Evolutionary conservation across 2,888 invertebrate species (phyloP).

Genomic region (Euspilapteryx auroguttella): DNA sequence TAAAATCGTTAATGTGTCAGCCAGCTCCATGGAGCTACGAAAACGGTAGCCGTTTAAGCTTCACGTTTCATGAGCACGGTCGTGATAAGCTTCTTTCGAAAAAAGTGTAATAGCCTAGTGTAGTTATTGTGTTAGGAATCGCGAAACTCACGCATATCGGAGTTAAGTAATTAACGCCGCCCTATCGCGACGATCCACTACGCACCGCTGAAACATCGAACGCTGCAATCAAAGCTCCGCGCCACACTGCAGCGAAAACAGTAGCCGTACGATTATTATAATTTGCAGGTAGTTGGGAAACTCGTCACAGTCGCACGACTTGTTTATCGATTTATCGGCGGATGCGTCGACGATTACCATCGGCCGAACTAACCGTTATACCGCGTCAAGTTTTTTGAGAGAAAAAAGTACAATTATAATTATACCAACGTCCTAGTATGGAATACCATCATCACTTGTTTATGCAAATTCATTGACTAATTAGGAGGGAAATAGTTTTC

Average conservation of each 20-base stretch:
- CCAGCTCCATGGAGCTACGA: too few relatives aligned
- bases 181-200: constrained; percentile 43
- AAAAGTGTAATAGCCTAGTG: too few relatives aligned
- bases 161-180: constrained; percentile 49
- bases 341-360: constrained; percentile 44
- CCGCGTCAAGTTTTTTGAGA: constrained; percentile 38
- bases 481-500: constrained; percentile 49
- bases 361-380: constrained; percentile 38
- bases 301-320: constrained; percentile 42
- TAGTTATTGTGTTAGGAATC: constrained; percentile 30
- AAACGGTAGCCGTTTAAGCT: too few relatives aligned
- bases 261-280: constrained; percentile 29
- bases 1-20: constrained; percentile 13
- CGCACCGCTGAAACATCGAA: neutral
- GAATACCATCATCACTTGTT: constrained; percentile 32
- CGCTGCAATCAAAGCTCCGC: constrained; percentile 1
- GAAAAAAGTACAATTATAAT: constrained; percentile 50
- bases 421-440: constrained; percentile 49
- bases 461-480: constrained; percentile 50
- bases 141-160: constrained; percentile 44
- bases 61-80: too few relatives aligned
- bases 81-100: too few relatives aligned
- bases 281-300: constrained; percentile 40
- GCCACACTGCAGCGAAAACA: constrained; percentile 25
- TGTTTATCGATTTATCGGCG: constrained; percentile 53